Conservation (phyloP, 2,888 invertebrate species). For the Cephus nigrinus region DNA sequence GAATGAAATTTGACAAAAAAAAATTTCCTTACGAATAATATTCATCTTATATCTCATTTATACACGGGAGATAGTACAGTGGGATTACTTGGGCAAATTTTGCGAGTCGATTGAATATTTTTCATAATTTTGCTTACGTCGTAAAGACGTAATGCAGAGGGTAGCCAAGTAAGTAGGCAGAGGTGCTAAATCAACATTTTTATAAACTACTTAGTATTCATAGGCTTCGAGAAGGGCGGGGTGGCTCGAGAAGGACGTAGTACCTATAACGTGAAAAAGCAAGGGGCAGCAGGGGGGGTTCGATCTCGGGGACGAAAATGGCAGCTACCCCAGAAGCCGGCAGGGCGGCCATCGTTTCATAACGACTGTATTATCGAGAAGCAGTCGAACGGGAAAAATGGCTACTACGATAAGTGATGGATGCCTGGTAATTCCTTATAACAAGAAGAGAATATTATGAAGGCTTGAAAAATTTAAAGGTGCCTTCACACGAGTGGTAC, state of each 20-base stretch:
- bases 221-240: constrained; percentile 42
- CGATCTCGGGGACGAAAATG: constrained; percentile 38
- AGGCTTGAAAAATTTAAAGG: too few relatives aligned
- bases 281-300: constrained; percentile 34
- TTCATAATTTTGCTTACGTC: background rate
- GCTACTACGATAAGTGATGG: constrained; percentile 16
- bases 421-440: constrained; percentile 9
- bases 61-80: too few relatives aligned
- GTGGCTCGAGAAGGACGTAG: constrained; percentile 34
- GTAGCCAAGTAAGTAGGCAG: constrained; percentile 43
- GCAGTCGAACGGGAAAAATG: constrained; percentile 18
- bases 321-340: constrained; percentile 6
- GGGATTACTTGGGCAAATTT: too few relatives aligned
- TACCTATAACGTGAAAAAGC: constrained; percentile 42
- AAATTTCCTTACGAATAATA: too few relatives aligned
- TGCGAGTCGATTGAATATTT: too few relatives aligned
- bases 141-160: constrained; percentile 11
- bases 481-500: too few relatives aligned
- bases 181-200: constrained; percentile 65
- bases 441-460: too few relatives aligned
- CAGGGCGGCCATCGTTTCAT: constrained; percentile 43
- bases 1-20: too few relatives aligned
- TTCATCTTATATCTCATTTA: too few relatives aligned
- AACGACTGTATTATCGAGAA: constrained; percentile 54
- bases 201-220: constrained; percentile 66